Base-by-base conservation (phyloP, 2,113 vertebrate species). In the Canis aureus region DNA sequence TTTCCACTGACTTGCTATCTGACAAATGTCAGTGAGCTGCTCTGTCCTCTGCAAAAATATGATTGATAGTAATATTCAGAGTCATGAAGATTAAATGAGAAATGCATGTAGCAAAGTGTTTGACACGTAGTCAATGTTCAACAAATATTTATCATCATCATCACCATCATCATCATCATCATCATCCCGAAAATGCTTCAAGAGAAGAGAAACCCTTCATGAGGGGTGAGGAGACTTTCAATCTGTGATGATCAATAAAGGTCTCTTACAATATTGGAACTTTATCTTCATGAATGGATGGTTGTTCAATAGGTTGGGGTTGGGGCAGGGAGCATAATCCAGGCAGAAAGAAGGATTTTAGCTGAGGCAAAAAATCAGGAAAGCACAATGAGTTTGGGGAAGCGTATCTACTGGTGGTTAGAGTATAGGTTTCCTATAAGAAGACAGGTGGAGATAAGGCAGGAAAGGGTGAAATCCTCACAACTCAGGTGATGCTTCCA, bases 41-140 rank as follows among this genome's bases (percentile, higher is more conserved):
- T 85, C 2, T 74, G 89, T 59, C 86, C 32, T 66, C n/a, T 85
- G 35, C n/a, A 88, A 94, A 94, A 82, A 88, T 23, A 49, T 20
- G 78, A 53, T 55, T 51, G 51, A 79, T 57, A 43, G 23, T 71
- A 60, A n/a, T 35, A 89, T 25, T 10, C 8, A 91, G 74, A 78
- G 8, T n/a, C 66, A n/a, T 86, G 51, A 86, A 96, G 81, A 82
- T 78, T 96, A 82, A 76, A 55, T 78, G 59, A 78, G 60, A 91
- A 94, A 78, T 20, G 60, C n/a, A 78, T 2, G 49, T 82, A n/a
- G 23, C n/a, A 57, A 38, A 29, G 19, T 64, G n/a, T 60, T 81
- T 71, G 35, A 67, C 25, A 27, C 17, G 2, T 10, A 19, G n/a
- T 49, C 62, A 91, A 66, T 59, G 11, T 16, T 95, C 81, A 60